Evolutionary conservation across 2,888 invertebrate species (phyloP).

Genomic region (Siphlonurus alternatus): DNA sequence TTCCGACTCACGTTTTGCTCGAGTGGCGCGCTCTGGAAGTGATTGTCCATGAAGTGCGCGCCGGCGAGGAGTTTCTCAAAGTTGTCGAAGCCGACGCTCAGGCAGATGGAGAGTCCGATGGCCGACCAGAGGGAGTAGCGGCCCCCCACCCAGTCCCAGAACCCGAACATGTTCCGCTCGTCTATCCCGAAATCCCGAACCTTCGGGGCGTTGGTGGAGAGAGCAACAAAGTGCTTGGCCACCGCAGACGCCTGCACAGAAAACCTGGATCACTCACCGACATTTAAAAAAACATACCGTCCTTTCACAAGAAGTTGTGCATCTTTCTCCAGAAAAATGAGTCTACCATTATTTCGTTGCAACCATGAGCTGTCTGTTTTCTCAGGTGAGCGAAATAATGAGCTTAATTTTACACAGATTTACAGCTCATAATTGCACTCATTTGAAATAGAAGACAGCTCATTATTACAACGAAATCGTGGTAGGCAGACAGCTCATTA

Average conservation of each 20-base stretch:
- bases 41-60: constrained; percentile 85
- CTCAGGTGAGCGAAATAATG: constrained; percentile 5
- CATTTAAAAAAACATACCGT: too few species aligned
- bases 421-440: too few species aligned
- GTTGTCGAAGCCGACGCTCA: constrained; percentile 87
- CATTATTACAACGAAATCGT: too few species aligned
- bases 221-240: constrained; percentile 94
- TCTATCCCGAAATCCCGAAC: constrained; percentile 97
- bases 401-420: constrained; percentile 6
- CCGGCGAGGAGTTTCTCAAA: constrained; percentile 84
- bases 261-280: too few species aligned
- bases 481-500: too few species aligned
- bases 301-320: background rate
- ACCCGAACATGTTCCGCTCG: constrained; percentile 95
- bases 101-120: constrained; percentile 89
- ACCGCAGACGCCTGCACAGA: constrained; percentile 52
- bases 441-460: too few species aligned
- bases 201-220: constrained; percentile 87
- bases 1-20: constrained; percentile 75
- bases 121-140: constrained; percentile 97
- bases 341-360: background rate
- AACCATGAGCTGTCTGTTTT: too few species aligned
- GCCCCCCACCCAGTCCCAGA: constrained; percentile 99
- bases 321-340: background rate
- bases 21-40: constrained; percentile 71